phyloP scores from a whole-genome alignment of 2,113 vertebrate species.

The Scalopus aquaticus region DNA sequence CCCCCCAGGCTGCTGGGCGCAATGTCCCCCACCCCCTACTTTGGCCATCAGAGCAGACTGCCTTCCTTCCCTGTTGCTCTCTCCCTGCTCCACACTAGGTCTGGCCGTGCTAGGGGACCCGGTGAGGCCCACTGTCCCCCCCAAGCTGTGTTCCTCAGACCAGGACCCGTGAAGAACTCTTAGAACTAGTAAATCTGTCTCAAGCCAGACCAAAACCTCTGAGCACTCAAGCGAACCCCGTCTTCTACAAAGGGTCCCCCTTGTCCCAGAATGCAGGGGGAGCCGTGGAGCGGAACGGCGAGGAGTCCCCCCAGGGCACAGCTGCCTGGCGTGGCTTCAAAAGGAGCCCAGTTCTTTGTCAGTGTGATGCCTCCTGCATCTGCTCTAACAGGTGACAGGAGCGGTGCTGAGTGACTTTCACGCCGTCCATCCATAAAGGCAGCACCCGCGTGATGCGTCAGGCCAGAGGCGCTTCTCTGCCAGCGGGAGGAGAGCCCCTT shows the following conservation, averaged over 20 bases:
- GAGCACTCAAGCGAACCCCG: accelerated
- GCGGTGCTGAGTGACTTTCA: accelerated
- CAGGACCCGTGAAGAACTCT: neutral
- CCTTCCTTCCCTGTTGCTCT: too few relatives aligned
- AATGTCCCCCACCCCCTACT: neutral
- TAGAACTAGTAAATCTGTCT: neutral
- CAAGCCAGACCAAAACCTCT: neutral
- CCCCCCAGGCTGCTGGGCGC: neutral
- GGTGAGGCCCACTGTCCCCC: neutral
- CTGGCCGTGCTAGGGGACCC: neutral
- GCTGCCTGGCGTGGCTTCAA: too few relatives aligned
- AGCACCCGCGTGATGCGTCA: too few relatives aligned
- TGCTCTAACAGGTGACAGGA: neutral
- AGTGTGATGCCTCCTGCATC: neutral
- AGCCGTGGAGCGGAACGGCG: neutral
- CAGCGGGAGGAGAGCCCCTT: too few relatives aligned
- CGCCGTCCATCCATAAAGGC: neutral
- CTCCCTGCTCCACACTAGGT: accelerated
- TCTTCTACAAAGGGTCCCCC: neutral
- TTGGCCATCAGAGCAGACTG: neutral
- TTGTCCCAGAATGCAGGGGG: neutral
- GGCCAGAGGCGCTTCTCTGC: too few relatives aligned
- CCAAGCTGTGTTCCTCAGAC: neutral
- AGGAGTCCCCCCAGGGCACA: neutral
- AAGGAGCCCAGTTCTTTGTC: neutral